phyloP scores from a whole-genome alignment of 2,797 vertebrate species.

The Spinibarbus caldwelli region DNA sequence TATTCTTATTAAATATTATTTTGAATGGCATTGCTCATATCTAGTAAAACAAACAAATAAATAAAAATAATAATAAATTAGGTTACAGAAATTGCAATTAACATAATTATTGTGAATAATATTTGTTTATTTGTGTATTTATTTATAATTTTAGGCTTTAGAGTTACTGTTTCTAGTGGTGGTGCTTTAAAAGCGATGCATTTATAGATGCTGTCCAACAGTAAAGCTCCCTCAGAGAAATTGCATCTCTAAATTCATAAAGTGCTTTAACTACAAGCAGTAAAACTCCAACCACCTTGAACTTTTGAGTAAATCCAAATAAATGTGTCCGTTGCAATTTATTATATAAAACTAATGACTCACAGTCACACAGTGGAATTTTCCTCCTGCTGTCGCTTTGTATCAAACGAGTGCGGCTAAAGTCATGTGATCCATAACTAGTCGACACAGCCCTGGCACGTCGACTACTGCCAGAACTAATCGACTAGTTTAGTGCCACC shows the following conservation, averaged over 20 bases:
- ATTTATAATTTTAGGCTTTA: not conserved
- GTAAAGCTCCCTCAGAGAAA: not conserved
- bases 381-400: slow-evolving; percentile 17
- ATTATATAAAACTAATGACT: slow-evolving; percentile 5
- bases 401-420: not conserved
- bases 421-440: slow-evolving; percentile 20
- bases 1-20: not conserved
- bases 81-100: not conserved
- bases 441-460: not conserved
- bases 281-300: slow-evolving; percentile 16
- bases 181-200: not conserved
- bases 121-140: not conserved
- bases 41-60: not conserved
- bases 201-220: not conserved
- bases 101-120: not conserved
- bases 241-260: not conserved
- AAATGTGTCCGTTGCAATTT: slow-evolving; percentile 14
- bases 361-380: not conserved
- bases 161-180: not conserved
- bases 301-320: not conserved
- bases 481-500: slow-evolving; percentile 6
- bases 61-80: not conserved
- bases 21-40: not conserved
- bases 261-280: not conserved
- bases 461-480: not conserved